These are phyloP conservation scores for Oostethus manadensis DNA, from an alignment of 2,113 vertebrate genomes.

Conservation along the genomic window DNA sequence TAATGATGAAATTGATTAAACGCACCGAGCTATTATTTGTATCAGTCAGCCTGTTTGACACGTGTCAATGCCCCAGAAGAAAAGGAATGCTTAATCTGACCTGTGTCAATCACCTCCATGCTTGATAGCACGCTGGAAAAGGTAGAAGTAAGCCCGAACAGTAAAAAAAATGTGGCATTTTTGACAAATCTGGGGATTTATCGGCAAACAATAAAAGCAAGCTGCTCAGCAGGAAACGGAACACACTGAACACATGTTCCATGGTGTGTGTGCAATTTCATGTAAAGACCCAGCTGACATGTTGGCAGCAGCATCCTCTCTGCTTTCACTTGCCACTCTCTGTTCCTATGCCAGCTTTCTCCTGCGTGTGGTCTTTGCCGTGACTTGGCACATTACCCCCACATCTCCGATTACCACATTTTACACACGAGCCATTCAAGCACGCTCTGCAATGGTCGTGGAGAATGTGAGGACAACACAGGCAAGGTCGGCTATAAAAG, in stretches of 20 bases:
- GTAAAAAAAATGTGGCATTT: conserved; percentile 54
- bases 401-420: conserved; percentile 57
- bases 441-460: conserved; percentile 16
- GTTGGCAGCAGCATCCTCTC: conserved; percentile 63
- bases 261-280: conserved; percentile 61
- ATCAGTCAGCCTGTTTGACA: conserved; percentile 60
- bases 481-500: conserved; percentile 50
- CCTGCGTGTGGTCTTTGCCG: conserved; percentile 70
- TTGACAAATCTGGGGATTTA: conserved; percentile 68
- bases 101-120: conserved; percentile 57
- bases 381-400: conserved; percentile 66
- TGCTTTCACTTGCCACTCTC: conserved; percentile 61
- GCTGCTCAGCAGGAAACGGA: conserved; percentile 62
- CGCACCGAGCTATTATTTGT: conserved; percentile 64
- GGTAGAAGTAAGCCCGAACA: conserved; percentile 25
- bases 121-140: conserved; percentile 34
- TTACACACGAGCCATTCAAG: conserved; percentile 37
- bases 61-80: conserved; percentile 53
- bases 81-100: conserved; percentile 51
- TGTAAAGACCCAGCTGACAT: conserved; percentile 72
- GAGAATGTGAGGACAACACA: conserved; percentile 34
- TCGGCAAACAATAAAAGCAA: conserved; percentile 65
- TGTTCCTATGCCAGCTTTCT: conserved; percentile 66
- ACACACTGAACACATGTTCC: conserved; percentile 68
- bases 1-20: conserved; percentile 70